phyloP scores from a whole-genome alignment of 2,888 invertebrate genomes.

The Neoscelio sp. region DNA sequence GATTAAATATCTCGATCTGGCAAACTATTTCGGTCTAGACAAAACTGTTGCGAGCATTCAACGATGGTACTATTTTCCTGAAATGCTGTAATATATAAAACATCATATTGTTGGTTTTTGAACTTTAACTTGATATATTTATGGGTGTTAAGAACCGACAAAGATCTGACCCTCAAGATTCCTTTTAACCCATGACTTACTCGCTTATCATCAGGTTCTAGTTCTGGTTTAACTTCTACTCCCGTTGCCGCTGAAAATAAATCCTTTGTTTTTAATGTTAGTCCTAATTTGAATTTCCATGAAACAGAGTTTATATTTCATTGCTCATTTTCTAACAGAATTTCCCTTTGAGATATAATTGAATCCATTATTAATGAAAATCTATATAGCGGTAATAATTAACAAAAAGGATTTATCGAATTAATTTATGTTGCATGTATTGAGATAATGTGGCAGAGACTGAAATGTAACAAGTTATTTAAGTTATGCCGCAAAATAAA shows the following conservation, averaged over 20 bases:
- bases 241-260: slow-evolving; percentile 43
- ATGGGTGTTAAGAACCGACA: too few relatives aligned
- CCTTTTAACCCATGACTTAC: slow-evolving; percentile 68
- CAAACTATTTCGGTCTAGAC: too few relatives aligned
- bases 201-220: too few relatives aligned
- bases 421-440: too few relatives aligned
- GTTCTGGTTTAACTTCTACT: slow-evolving; percentile 51
- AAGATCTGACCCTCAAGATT: slow-evolving; percentile 71
- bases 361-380: slow-evolving; percentile 65
- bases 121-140: too few relatives aligned
- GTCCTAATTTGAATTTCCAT: slow-evolving; percentile 66
- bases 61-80: too few relatives aligned
- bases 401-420: slow-evolving; percentile 2
- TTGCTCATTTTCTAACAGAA: slow-evolving; percentile 62
- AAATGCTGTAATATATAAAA: too few relatives aligned
- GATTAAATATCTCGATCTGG: too few relatives aligned
- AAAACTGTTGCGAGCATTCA: too few relatives aligned
- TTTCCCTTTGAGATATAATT: slow-evolving; percentile 67
- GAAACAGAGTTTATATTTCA: slow-evolving; percentile 60
- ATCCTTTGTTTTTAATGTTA: slow-evolving; percentile 61
- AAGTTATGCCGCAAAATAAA: background rate
- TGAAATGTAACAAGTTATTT: too few relatives aligned
- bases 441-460: slow-evolving; percentile 12
- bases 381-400: slow-evolving; percentile 21
- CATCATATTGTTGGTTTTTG: too few relatives aligned